Conservation (phyloP, 2,888 invertebrate genomes). For the Cheilosia impressa region DNA sequence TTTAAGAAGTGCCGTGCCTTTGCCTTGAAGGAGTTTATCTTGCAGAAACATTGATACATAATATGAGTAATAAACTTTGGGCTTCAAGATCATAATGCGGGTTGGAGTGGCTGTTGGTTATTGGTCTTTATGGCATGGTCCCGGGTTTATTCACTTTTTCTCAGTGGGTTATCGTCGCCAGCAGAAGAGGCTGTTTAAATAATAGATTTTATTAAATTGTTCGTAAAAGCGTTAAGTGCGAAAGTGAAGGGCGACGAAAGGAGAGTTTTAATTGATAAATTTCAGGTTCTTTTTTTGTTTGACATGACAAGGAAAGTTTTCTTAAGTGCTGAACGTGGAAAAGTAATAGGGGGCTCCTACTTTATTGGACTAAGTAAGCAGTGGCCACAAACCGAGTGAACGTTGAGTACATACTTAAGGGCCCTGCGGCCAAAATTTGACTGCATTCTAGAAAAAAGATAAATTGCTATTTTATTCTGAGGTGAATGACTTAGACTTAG, state of each 20-base stretch:
- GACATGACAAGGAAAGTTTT: no score
- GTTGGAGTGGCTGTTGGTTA: neutral
- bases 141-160: conserved; percentile 24
- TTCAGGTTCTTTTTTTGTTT: no score
- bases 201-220: conserved; percentile 14
- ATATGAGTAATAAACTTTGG: conserved; percentile 49
- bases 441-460: no score
- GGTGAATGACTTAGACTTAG: no score
- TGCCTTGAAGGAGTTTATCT: conserved; percentile 38
- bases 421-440: no score
- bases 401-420: no score
- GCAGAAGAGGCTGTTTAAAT: conserved; percentile 21
- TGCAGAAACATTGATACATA: conserved; percentile 54
- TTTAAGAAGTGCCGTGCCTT: neutral
- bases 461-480: no score
- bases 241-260: neutral
- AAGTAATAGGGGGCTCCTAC: no score
- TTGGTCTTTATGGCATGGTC: conserved; percentile 22
- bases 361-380: no score
- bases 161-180: conserved; percentile 8
- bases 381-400: no score
- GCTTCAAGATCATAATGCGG: conserved; percentile 43
- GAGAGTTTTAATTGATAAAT: conserved; percentile 18
- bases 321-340: no score
- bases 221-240: neutral